phyloP scores from a whole-genome alignment of 2,797 vertebrate species.

The Rhabdomys pumilio region DNA sequence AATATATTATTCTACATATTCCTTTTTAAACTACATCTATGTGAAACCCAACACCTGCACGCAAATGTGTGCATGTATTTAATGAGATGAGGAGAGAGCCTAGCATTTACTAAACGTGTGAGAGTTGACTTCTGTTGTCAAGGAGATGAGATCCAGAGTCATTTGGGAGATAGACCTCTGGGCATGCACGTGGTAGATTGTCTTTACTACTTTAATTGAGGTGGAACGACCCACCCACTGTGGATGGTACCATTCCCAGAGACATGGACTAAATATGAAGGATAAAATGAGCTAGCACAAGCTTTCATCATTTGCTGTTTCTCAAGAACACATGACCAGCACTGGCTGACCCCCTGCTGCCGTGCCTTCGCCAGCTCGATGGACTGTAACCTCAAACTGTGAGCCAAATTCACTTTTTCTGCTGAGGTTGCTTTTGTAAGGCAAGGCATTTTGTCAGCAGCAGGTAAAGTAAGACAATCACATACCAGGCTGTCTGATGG shows the following conservation, averaged over 20 bases:
- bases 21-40: slow-evolving; percentile 1
- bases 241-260: neutral
- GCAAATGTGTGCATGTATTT: neutral
- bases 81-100: neutral
- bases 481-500: neutral
- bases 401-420: neutral
- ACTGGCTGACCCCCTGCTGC: neutral
- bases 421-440: neutral
- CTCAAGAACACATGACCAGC: neutral
- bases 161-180: neutral
- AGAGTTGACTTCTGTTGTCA: neutral
- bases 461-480: neutral
- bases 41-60: neutral
- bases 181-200: neutral
- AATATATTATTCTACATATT: neutral
- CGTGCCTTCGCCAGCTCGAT: too few relatives aligned
- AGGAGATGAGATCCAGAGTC: neutral
- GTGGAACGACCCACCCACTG: neutral
- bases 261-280: neutral
- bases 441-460: neutral
- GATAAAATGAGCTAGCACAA: neutral
- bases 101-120: neutral
- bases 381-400: neutral
- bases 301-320: neutral
- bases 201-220: neutral